Evolutionary conservation across 2,888 invertebrate genomes (phyloP).

Genomic region (Melipona bicolor): DNA sequence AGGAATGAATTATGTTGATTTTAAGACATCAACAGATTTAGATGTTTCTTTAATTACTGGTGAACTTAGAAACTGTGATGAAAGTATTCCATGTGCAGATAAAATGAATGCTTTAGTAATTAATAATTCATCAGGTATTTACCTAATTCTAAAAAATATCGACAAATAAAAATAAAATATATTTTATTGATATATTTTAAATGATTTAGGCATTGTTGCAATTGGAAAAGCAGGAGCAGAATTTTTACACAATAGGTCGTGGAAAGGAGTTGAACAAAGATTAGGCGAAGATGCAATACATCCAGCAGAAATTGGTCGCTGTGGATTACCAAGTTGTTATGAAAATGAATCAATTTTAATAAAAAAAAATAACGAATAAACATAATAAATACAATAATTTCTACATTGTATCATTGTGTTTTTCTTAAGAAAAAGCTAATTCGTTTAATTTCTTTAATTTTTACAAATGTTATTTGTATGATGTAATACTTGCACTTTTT

Average conservation of each 20-base stretch:
- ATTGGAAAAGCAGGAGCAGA: slow-evolving; percentile 87
- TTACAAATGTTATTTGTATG: not conserved
- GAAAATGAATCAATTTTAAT: slow-evolving; percentile 84
- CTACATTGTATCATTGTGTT: not conserved
- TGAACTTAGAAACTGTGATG: slow-evolving; percentile 86
- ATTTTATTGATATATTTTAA: slow-evolving; percentile 19
- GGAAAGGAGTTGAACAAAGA: slow-evolving; percentile 94
- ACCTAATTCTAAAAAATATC: slow-evolving; percentile 6
- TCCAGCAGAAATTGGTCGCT: slow-evolving; percentile 89
- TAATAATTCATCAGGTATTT: slow-evolving; percentile 62
- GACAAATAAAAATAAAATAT: slow-evolving; percentile 56
- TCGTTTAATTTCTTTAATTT: not conserved
- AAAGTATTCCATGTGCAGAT: slow-evolving; percentile 77
- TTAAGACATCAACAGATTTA: slow-evolving; percentile 79
- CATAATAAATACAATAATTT: slow-evolving; percentile 50
- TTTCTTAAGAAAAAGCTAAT: not conserved
- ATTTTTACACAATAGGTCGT: slow-evolving; percentile 88
- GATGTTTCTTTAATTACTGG: slow-evolving; percentile 93
- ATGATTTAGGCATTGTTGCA: slow-evolving; percentile 81
- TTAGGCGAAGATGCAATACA: slow-evolving; percentile 90
- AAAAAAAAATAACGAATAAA: slow-evolving; percentile 23
- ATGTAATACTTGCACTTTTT: not conserved
- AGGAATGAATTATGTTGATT: slow-evolving; percentile 85
- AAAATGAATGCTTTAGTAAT: slow-evolving; percentile 76
- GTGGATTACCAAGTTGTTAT: slow-evolving; percentile 91